Evolutionary conservation across 2,888 invertebrate species (phyloP).

Genomic region (Limnephilus rhombicus): DNA sequence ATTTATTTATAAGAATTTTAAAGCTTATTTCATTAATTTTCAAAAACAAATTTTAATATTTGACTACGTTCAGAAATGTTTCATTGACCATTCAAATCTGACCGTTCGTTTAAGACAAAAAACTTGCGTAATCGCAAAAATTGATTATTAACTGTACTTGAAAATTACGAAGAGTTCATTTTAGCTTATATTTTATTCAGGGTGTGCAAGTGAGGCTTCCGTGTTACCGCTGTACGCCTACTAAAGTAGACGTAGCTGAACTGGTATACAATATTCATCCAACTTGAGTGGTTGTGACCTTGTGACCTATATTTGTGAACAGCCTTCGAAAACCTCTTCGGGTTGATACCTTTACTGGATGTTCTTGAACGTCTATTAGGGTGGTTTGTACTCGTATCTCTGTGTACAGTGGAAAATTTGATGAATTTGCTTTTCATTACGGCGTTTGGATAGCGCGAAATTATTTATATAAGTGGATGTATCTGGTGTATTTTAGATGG

Average conservation of each 20-base stretch:
- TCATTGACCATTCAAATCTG: too few species aligned
- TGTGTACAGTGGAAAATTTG: background rate
- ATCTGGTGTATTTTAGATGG: too few species aligned
- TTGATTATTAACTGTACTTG: too few species aligned
- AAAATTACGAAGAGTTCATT: background rate
- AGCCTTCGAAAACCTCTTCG: background rate
- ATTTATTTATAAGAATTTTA: too few species aligned
- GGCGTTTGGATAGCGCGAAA: background rate
- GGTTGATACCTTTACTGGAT: background rate
- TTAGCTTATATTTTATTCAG: background rate
- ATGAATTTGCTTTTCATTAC: background rate
- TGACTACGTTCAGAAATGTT: too few species aligned
- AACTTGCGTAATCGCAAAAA: too few species aligned
- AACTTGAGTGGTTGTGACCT: background rate
- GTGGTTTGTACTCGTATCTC: background rate
- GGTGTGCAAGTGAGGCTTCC: background rate
- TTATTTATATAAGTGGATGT: too few species aligned
- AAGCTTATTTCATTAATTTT: too few species aligned
- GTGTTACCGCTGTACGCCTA: background rate
- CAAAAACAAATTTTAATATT: too few species aligned
- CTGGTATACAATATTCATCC: background rate
- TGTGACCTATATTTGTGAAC: background rate
- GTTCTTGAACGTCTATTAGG: background rate
- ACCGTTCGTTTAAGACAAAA: too few species aligned
- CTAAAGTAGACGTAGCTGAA: background rate